phyloP scores from a whole-genome alignment of 2,888 invertebrate species.

The Tiphia femorata region DNA sequence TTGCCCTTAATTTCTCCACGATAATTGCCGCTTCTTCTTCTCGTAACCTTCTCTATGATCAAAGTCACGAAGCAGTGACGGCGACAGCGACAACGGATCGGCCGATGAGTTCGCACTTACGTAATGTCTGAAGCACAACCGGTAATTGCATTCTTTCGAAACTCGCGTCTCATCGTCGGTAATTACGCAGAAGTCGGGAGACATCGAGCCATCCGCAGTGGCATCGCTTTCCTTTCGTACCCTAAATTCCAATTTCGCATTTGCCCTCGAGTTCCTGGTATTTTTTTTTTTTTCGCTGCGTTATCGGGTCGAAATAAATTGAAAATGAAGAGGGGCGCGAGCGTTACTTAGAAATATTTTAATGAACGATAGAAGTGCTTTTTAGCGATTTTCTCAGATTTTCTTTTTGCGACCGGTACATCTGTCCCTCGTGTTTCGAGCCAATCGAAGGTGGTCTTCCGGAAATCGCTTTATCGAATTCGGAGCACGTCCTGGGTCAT shows the following conservation, averaged over 20 bases:
- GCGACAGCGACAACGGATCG: too few relatives aligned
- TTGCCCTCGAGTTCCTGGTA: not conserved
- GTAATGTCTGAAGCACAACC: conserved; percentile 39
- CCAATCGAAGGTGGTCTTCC: not conserved
- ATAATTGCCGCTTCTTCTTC: conserved; percentile 52
- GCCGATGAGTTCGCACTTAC: conserved; percentile 45
- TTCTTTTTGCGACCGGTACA: not conserved
- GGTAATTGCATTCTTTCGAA: conserved; percentile 58
- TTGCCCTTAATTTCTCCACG: conserved; percentile 56
- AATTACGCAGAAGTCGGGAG: conserved; percentile 38
- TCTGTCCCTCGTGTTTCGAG: not conserved
- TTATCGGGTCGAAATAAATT: too few relatives aligned
- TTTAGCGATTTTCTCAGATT: not conserved
- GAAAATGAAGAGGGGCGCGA: too few relatives aligned
- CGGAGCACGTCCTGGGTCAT: conserved; percentile 50
- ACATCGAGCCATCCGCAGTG: not conserved
- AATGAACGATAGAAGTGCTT: not conserved
- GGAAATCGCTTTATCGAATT: conserved; percentile 34
- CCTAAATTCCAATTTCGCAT: not conserved
- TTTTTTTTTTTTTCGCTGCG: not conserved
- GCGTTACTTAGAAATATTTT: not conserved
- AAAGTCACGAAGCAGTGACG: conserved; percentile 22
- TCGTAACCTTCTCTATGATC: conserved; percentile 34
- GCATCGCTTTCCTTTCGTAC: conserved; percentile 5
- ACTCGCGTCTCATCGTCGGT: conserved; percentile 48